phyloP scores from a whole-genome alignment of 2,797 vertebrate genomes.

The Poeciliopsis presidionis region DNA sequence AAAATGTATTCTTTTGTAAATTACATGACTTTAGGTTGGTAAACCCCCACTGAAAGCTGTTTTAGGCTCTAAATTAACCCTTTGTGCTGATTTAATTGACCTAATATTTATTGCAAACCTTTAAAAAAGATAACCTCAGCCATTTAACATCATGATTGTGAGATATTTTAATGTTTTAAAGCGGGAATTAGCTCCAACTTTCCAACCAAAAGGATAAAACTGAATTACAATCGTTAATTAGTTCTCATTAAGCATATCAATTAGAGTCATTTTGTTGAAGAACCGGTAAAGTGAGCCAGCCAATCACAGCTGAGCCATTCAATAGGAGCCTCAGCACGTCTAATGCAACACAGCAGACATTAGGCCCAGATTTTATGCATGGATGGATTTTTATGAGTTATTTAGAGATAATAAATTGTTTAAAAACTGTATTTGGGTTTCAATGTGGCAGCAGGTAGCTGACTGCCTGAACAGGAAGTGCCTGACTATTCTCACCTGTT shows the following conservation, averaged over 20 bases:
- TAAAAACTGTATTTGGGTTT: not conserved
- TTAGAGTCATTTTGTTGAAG: not conserved
- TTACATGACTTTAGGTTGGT: fast-evolving
- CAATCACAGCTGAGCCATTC: conserved; percentile 32
- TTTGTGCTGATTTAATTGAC: conserved; percentile 8
- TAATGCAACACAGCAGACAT: conserved; percentile 1
- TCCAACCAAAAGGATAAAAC: not conserved
- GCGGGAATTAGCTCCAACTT: not conserved
- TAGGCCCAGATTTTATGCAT: not conserved
- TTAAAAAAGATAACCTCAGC: not conserved
- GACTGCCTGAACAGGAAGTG: conserved; percentile 73
- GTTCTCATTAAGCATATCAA: not conserved
- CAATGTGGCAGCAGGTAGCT: conserved; percentile 29
- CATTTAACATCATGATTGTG: fast-evolving
- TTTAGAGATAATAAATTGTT: not conserved
- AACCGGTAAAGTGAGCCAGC: not conserved
- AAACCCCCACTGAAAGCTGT: fast-evolving
- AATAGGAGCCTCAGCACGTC: not conserved
- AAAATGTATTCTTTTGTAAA: not conserved
- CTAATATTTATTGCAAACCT: not conserved
- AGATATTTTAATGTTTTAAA: fast-evolving
- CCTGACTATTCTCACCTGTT: conserved; percentile 51
- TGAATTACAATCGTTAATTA: conserved; percentile 5
- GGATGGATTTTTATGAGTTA: not conserved
- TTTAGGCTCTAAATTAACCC: conserved; percentile 42